Evolutionary conservation across 2,797 vertebrate genomes (phyloP), one percentile per base, ranked within the genome.

Genomic region (Semaprochilodus insignis): DNA sequence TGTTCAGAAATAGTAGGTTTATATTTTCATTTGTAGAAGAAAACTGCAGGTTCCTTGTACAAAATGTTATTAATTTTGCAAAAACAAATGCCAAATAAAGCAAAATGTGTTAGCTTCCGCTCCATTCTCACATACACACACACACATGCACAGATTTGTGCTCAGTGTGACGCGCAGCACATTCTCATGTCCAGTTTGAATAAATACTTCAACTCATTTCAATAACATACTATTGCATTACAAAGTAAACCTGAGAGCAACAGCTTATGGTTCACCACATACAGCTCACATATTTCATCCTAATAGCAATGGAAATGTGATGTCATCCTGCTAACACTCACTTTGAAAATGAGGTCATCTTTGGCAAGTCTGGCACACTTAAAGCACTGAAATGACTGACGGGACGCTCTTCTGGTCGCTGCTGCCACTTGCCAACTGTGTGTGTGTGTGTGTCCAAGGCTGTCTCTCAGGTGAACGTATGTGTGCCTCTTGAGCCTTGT

Each of bases 381-480:
- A 73, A 81, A 86, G 74, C 66, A 60, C 70, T 72, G 62, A 36
- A 66, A 51, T 87, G 85, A 88, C 69, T 81, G 85, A 81, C 74
- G 85, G 36, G 70, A 69, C 59, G 52, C 48, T 74, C 63, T 74
- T 86, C 70, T 80, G 74, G 84, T 25, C 76, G 84, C 84, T 88
- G 40, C 34, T 52, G 63, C 81, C 85, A 70, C 72, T 81, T 80
- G 89, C 90, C 89, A 88, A 91, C 83, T 88, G 87, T 85, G 77
- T 88, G 67, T 74, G 57, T 77, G 77, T 40, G 55, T 74, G 54
- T 88, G 62, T 54, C 87, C 89, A 90, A 78, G 86, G 72, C 86
- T 67, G 85, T 55, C 69, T 83, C 84, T 90, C 80, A 84, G 87
- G 84, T 83, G 74, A 88, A 86, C 36, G 36, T 88, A 79, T 48